A percentile compares a stretch with the other conserved stretches of the same genome.
Evolutionary conservation across 1,140 invertebrate genomes (phyloP).

Genomic region (Drosophila orena): DNA sequence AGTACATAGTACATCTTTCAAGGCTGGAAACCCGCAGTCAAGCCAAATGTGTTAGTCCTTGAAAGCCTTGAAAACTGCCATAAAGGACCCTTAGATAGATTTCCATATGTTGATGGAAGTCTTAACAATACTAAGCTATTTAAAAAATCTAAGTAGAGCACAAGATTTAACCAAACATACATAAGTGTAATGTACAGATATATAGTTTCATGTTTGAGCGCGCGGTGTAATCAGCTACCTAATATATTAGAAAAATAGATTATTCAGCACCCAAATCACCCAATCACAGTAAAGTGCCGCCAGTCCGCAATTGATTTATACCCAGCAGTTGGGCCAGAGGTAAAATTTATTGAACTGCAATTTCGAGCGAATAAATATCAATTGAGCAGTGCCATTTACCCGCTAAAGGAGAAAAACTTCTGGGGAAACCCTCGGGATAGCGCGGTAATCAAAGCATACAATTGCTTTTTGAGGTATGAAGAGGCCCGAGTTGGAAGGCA

Average conservation of each 20-base stretch:
- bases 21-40: too few species aligned
- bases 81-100: too few species aligned
- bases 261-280: neutral
- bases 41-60: too few species aligned
- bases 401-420: constrained; percentile 1
- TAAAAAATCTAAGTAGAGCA: too few species aligned
- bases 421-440: constrained; percentile 15
- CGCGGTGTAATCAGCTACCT: neutral
- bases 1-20: too few species aligned
- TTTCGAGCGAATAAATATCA: neutral
- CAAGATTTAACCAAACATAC: too few species aligned
- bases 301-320: neutral
- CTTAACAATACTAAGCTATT: too few species aligned
- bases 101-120: too few species aligned
- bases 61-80: too few species aligned
- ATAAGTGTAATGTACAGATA: too few species aligned
- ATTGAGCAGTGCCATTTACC: neutral
- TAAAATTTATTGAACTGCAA: neutral
- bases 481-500: too few species aligned
- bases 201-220: neutral
- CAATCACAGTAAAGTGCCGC: neutral
- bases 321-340: neutral
- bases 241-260: neutral
- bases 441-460: constrained; percentile 68
- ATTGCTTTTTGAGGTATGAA: constrained; percentile 70